Conservation (phyloP, 2,113 vertebrate species). For the Ariopsis seemanni region DNA sequence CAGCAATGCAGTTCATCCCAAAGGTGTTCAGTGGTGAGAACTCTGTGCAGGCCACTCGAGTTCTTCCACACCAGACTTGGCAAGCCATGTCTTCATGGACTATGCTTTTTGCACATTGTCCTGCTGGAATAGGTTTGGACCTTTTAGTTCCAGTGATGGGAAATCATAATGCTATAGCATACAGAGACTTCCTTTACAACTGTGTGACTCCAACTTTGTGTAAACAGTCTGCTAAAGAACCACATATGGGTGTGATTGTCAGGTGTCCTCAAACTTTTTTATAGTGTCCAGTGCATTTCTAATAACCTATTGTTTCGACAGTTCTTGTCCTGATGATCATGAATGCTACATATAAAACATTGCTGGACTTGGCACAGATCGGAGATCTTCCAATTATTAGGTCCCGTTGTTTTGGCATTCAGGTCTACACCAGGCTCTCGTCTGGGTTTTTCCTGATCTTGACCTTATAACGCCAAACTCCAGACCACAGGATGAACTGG, state of each 20-base stretch:
- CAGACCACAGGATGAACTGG: too few species aligned
- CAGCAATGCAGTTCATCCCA: neutral
- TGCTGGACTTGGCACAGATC: too few species aligned
- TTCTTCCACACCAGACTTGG: neutral
- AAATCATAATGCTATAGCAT: neutral
- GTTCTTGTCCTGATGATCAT: too few species aligned
- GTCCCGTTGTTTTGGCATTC: too few species aligned
- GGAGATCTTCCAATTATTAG: too few species aligned
- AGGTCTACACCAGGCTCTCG: too few species aligned
- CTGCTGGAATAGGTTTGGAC: neutral
- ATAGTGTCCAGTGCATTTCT: neutral
- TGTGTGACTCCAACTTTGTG: neutral
- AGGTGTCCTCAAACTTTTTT: neutral
- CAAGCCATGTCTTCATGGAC: neutral
- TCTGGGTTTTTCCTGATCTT: too few species aligned
- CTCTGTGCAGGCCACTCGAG: neutral
- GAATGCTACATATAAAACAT: too few species aligned
- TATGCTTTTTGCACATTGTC: neutral
- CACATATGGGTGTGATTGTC: neutral
- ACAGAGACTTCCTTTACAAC: neutral
- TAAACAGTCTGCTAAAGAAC: too few species aligned
- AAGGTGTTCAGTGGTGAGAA: neutral
- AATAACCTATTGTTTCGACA: too few species aligned
- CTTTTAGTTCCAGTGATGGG: neutral
- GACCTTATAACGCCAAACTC: too few species aligned